Conservation (phyloP, 2,888 invertebrate species). For the Hirtodrosophila histrioides region DNA sequence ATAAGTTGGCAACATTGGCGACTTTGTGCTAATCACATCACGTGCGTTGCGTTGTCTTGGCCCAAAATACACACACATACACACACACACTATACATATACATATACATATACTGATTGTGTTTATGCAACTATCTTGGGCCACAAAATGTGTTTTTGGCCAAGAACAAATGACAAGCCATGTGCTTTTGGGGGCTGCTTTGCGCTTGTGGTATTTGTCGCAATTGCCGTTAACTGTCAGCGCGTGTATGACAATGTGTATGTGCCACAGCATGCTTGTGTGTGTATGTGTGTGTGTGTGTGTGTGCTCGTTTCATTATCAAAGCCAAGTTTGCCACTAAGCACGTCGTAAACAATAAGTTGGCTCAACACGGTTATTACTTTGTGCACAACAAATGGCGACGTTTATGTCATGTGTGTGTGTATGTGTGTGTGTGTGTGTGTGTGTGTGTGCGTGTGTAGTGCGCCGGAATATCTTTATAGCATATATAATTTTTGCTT, state of each 20-base stretch:
- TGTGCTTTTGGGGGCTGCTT: slow-evolving; percentile 33
- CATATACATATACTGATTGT: slow-evolving; percentile 12
- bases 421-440: slow-evolving; percentile 7
- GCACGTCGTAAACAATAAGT: slow-evolving; percentile 81
- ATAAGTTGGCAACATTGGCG: slow-evolving; percentile 35
- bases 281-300: slow-evolving; percentile 8
- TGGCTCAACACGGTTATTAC: slow-evolving; percentile 66
- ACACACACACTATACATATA: slow-evolving; percentile 10
- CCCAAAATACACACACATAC: slow-evolving; percentile 27
- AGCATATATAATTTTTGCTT: slow-evolving; percentile 71
- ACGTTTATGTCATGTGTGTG: slow-evolving; percentile 35
- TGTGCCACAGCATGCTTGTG: background rate
- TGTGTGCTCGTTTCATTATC: slow-evolving; percentile 68
- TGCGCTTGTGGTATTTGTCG: slow-evolving; percentile 71
- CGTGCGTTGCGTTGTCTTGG: slow-evolving; percentile 55
- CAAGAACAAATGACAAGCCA: slow-evolving; percentile 59
- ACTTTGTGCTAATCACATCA: slow-evolving; percentile 77
- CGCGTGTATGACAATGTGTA: slow-evolving; percentile 51
- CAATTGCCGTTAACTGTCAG: slow-evolving; percentile 76
- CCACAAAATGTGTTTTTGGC: slow-evolving; percentile 33
- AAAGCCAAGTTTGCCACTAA: slow-evolving; percentile 79
- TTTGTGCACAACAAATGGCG: slow-evolving; percentile 44
- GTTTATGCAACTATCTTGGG: slow-evolving; percentile 63
- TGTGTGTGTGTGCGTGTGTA: slow-evolving; percentile 12
- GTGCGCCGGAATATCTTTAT: slow-evolving; percentile 61